Evolutionary conservation across 2,797 vertebrate genomes (phyloP).

Genomic region (Novumbra hubbsi): DNA sequence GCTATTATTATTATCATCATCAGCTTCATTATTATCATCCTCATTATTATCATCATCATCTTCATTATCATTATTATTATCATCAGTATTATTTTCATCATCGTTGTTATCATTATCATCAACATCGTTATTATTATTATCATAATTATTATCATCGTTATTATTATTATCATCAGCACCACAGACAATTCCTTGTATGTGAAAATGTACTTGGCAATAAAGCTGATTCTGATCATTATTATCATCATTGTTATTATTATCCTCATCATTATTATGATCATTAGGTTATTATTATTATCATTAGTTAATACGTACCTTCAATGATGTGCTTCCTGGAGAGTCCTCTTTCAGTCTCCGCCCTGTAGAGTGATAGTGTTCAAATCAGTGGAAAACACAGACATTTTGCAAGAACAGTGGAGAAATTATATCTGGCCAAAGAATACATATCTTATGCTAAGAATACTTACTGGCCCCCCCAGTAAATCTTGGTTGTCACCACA

Average conservation of each 20-base stretch:
- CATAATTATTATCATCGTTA: background rate
- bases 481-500: conserved; percentile 91
- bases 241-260: too few species aligned
- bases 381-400: background rate
- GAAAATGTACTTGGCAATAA: too few species aligned
- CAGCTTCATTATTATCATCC: background rate
- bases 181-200: too few species aligned
- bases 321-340: conserved; percentile 92
- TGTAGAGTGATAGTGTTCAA: conserved; percentile 52
- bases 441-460: background rate
- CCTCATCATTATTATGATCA: background rate
- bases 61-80: background rate
- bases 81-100: background rate
- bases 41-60: background rate
- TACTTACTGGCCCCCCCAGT: conserved; percentile 94
- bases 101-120: background rate
- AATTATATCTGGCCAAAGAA: background rate
- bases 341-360: conserved; percentile 89
- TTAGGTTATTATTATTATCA: background rate
- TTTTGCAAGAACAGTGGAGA: background rate
- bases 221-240: too few species aligned
- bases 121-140: background rate
- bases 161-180: too few species aligned
- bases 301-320: conserved; percentile 73
- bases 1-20: background rate